A percentile compares a stretch with the other conserved stretches of the same genome.
phyloP scores from a whole-genome alignment of 2,888 invertebrate genomes.

The Carcina quercana region DNA sequence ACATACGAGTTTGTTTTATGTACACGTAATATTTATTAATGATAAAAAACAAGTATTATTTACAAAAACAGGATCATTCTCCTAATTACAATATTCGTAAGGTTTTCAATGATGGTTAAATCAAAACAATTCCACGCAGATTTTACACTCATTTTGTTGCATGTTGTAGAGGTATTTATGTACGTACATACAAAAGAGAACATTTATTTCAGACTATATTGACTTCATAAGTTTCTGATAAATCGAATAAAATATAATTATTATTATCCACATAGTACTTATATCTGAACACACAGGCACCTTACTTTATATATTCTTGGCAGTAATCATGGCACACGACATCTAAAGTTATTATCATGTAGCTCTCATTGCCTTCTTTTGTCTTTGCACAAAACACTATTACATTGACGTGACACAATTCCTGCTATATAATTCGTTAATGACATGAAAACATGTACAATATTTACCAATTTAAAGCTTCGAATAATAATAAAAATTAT shows the following conservation, averaged over 20 bases:
- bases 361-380: constrained; percentile 23
- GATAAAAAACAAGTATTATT: too few relatives aligned
- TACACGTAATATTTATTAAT: too few relatives aligned
- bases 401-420: constrained; percentile 1
- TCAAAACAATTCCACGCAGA: too few relatives aligned
- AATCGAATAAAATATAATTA: constrained; percentile 27
- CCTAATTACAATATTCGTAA: too few relatives aligned
- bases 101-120: too few relatives aligned
- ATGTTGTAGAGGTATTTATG: too few relatives aligned
- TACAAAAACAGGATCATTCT: too few relatives aligned
- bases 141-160: too few relatives aligned
- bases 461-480: constrained; percentile 39
- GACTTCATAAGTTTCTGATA: constrained; percentile 13
- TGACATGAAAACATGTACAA: constrained; percentile 27
- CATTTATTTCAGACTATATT: constrained; percentile 7
- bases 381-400: constrained; percentile 3
- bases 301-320: constrained; percentile 56
- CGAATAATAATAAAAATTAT: constrained; percentile 44
- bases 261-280: constrained; percentile 36
- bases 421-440: constrained; percentile 8
- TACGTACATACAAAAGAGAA: constrained; percentile 8
- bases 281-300: constrained; percentile 68
- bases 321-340: constrained; percentile 60
- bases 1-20: too few relatives aligned
- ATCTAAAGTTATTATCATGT: constrained; percentile 25